Base-by-base conservation (phyloP, 1,140 invertebrate species). In the Aphelinus atriplicis region DNA sequence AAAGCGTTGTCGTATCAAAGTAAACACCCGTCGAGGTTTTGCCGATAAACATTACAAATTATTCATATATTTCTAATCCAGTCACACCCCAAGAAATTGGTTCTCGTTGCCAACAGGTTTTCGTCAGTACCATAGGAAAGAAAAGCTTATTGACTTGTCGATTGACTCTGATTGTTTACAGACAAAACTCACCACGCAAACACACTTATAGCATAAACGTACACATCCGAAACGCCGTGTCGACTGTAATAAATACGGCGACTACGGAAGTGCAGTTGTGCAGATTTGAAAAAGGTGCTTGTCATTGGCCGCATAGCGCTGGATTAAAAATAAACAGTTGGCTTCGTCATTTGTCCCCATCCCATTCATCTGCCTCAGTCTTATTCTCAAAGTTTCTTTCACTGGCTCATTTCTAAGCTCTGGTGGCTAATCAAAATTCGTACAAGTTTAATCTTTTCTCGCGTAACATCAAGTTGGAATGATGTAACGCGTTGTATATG, bases 241-340 rank as follows among this genome's bases (percentile, higher is more conserved):
- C 26, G 26, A 26, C 26, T 26, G 26, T 26, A 26, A 26, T 26
- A 26, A 26, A 26, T 26, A 26, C 26, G 26, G 26, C 26, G 55
- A 68, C 56, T 58, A 46, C 53, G 66, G 66, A 68, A 68, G 45
- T 56, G 66, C 9, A 45, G 56, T 46, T 57, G 45, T 72, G 61
- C 62, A 62, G 57, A 65, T 72, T 71, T 71, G 55, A 71, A 71
- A 71, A 62, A 65, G 63, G 51, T 64, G 46, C 43, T 65, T 65
- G 51, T 53, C 53, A n/a, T 63, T 61, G 56, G 51, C 47, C 51
- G 60, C 61, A 26, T 57, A 53, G 53, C 62, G 53, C 50, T 45
- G 10, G 2, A 4, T 63, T 63, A 6, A 60, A 60, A 60, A 60
- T 60, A 60, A 43, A 60, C 7, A 7, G 58, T 60, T 43, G 58